These are phyloP conservation scores for Phoxinus phoxinus DNA, from an alignment of 2,113 vertebrate species.

Conservation along the genomic window DNA sequence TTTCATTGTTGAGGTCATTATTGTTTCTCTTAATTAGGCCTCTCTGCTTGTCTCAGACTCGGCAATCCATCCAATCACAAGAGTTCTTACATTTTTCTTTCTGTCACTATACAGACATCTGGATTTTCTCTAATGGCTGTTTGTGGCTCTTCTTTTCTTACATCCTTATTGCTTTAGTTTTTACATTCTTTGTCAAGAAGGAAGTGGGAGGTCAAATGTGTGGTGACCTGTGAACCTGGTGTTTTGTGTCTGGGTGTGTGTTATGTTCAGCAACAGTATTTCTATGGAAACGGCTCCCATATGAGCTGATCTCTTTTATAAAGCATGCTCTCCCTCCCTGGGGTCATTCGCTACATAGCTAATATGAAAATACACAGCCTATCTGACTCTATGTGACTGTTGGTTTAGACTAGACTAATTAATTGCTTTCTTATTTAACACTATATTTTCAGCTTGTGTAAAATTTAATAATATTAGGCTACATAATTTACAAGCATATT, in stretches of 20 bases:
- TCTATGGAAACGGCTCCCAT: constrained; percentile 39
- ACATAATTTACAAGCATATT: background rate
- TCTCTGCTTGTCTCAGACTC: background rate
- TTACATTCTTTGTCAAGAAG: constrained; percentile 13
- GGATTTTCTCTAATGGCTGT: background rate
- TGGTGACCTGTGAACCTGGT: constrained; percentile 11
- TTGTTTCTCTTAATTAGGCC: constrained; percentile 64
- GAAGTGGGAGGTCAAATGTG: constrained; percentile 36
- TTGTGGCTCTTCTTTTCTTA: background rate
- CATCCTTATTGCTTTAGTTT: background rate
- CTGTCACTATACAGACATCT: background rate
- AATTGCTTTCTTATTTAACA: background rate
- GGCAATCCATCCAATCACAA: background rate
- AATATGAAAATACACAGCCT: constrained; percentile 17
- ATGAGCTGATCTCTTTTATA: constrained; percentile 7
- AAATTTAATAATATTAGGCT: background rate
- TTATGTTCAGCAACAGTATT: constrained; percentile 4
- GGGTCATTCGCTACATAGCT: constrained; percentile 9
- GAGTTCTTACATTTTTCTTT: background rate
- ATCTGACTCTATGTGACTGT: background rate
- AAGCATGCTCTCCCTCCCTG: constrained; percentile 23
- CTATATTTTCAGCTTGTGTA: background rate
- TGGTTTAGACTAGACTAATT: background rate
- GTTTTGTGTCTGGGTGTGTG: background rate
- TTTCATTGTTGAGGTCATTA: constrained; percentile 58